Evolutionary conservation across 2,888 invertebrate genomes (phyloP), one percentile per base, ranked within the genome.

Genomic region (Euspilapteryx auroguttella): DNA sequence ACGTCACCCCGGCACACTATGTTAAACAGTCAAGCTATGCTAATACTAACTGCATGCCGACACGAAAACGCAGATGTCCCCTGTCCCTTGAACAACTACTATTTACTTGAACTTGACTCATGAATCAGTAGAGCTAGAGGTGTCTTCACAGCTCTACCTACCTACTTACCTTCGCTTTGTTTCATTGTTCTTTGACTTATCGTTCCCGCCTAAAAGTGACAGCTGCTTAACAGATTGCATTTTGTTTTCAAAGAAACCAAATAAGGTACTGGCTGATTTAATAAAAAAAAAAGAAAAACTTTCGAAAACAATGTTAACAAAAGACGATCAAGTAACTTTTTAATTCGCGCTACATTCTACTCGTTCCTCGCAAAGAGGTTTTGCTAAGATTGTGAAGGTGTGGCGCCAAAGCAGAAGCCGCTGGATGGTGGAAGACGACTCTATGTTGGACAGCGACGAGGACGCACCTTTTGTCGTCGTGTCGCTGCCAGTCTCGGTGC

Each of bases 401-500:
- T 75, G 69, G 73, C 64, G 66, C 30, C 66, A 66, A 35, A 59
- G 64, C 38, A 55, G 68, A 28, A 55, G 58, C 48, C 73, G 73
- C 44, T 73, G 71, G 73, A 62, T 66, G 31, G 54, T 56, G 36
- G 57, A 59, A 37, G 61, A 64, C 47, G 65, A 66, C 38, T 39
- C 44, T 47, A 59, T 55, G 21, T 81, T 81, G 80, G 61, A 75
- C 54, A 80, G 80, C 53, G 81, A 79, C 55, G 85, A 85, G 58
- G 85, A 84, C 41, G 83, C 80, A 25, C 73, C 82, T 21, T 86
- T 85, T 58, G 77, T 82, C 44, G 81, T 86, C 49, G 78, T 86
- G 50, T 79, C 83, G 30, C 66, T 83, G 45, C 84, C 85, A 25
- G 81, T 80, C 37, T 81, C 82, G 64, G 71, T 75, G 39, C 77